Conservation (phyloP, 2,888 invertebrate species). For the Tetropium fuscum region DNA sequence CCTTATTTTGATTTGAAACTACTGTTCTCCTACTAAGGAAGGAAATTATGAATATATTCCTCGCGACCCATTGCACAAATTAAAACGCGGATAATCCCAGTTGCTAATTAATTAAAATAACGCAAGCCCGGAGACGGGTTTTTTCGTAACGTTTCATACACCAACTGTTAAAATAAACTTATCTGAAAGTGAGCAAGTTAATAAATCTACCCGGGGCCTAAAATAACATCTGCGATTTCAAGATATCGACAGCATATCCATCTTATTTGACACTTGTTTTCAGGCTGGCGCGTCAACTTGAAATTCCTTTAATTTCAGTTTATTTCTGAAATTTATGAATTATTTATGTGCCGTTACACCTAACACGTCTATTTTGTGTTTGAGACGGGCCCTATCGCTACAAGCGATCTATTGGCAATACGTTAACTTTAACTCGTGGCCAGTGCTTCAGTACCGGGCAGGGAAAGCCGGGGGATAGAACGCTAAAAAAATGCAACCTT, state of each 20-base stretch:
- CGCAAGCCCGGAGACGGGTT: not conserved
- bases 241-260: slow-evolving; percentile 52
- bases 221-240: slow-evolving; percentile 53
- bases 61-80: no score
- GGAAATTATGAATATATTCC: no score
- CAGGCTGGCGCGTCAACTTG: slow-evolving; percentile 32
- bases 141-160: not conserved
- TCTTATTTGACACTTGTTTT: slow-evolving; percentile 54
- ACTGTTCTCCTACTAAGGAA: no score
- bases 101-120: not conserved
- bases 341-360: slow-evolving; percentile 20
- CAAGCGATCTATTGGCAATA: slow-evolving; percentile 15
- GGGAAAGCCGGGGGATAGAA: not conserved
- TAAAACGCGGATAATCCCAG: no score
- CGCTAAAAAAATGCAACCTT: not conserved
- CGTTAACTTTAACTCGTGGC: not conserved
- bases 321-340: slow-evolving; percentile 23
- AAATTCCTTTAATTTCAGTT: slow-evolving; percentile 18
- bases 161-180: slow-evolving; percentile 25
- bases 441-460: not conserved
- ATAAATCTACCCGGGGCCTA: slow-evolving; percentile 26
- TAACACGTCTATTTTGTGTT: slow-evolving; percentile 10
- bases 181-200: slow-evolving; percentile 25
- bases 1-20: no score
- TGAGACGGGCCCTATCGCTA: not conserved